These are phyloP conservation scores for Neotragus pygmaeus DNA, from an alignment of 2,113 vertebrate species.

Conservation along the genomic window DNA sequence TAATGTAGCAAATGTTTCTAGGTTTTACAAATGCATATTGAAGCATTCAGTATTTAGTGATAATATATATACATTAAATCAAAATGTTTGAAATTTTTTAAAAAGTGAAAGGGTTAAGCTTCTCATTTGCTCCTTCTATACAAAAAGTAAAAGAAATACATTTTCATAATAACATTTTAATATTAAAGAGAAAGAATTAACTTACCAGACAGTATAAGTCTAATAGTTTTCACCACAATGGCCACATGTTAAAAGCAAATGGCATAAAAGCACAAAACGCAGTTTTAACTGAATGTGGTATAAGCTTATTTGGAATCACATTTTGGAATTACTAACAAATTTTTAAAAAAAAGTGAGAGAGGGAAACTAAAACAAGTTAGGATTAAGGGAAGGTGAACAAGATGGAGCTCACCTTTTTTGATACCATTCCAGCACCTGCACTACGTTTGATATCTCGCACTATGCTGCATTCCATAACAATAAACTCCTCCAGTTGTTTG, in stretches of 20 bases:
- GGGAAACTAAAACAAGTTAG: not conserved
- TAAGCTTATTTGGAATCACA: not conserved
- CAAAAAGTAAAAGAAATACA: not conserved
- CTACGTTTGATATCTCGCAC: slow-evolving; percentile 85
- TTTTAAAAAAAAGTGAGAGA: not conserved
- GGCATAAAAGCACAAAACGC: not conserved
- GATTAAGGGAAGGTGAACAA: not conserved
- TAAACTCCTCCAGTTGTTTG: slow-evolving; percentile 94
- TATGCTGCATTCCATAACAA: slow-evolving; percentile 90
- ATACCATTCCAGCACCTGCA: slow-evolving; percentile 90
- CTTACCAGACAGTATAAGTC: not conserved
- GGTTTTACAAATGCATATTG: not conserved
- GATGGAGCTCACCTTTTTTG: slow-evolving; percentile 87
- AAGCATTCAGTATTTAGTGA: not conserved
- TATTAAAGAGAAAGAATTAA: not conserved
- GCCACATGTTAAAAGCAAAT: not conserved
- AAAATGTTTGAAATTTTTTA: not conserved
- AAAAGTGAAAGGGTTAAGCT: not conserved
- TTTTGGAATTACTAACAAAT: not conserved
- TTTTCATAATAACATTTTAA: not conserved
- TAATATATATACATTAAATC: not conserved
- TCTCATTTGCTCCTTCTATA: not conserved
- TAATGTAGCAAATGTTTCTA: not conserved
- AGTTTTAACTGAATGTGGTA: not conserved
- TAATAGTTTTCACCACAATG: not conserved